Conservation (phyloP, 2,888 invertebrate species). For the Cantharis lateralis region DNA sequence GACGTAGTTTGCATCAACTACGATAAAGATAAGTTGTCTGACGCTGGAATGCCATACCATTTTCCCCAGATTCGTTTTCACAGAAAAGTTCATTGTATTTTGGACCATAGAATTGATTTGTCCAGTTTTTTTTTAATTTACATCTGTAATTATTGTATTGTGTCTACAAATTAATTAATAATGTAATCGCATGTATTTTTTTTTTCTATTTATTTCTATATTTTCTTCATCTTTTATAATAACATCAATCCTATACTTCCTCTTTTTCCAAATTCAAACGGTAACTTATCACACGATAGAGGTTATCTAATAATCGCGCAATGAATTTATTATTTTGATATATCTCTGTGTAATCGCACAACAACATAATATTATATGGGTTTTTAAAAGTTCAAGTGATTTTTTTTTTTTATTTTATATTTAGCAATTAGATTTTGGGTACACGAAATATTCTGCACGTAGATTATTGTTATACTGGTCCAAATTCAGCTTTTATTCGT, state of each 20-base stretch:
- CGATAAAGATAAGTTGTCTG: neutral
- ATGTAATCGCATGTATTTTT: too few relatives aligned
- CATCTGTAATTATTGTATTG: neutral
- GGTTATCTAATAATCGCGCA: neutral
- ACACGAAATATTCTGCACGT: neutral
- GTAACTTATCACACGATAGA: neutral
- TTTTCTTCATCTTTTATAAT: too few relatives aligned
- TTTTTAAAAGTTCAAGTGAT: neutral
- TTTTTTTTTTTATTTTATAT: neutral
- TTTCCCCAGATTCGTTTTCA: neutral
- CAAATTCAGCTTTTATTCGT: too few relatives aligned
- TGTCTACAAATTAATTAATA: neutral
- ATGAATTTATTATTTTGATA: neutral
- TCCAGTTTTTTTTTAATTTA: neutral
- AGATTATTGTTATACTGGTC: too few relatives aligned
- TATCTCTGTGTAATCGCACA: neutral
- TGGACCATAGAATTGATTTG: neutral
- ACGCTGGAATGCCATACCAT: neutral
- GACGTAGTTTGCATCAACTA: constrained; percentile 10
- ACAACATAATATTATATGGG: neutral
- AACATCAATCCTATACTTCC: neutral
- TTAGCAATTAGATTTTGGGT: neutral
- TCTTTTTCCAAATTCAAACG: neutral
- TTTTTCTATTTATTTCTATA: too few relatives aligned
- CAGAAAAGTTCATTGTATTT: neutral